A percentile compares a stretch with the other conserved stretches of the same genome.
These are phyloP conservation scores for Scaptodrosophila latifasciaeformis DNA, from an alignment of 2,888 invertebrate species.

Conservation along the genomic window DNA sequence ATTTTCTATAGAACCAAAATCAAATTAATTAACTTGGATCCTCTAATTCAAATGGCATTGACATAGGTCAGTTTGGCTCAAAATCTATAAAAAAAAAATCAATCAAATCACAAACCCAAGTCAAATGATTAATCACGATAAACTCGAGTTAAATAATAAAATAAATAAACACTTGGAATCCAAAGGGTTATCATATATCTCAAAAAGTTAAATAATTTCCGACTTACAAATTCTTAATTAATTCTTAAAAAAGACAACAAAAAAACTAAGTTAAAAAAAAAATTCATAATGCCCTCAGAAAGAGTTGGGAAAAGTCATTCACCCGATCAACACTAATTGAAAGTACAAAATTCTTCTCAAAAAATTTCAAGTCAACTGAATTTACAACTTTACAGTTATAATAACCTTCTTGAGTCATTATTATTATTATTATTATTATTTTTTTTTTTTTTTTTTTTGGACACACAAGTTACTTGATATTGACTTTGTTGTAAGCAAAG, in stretches of 20 bases:
- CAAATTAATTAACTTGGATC: constrained; percentile 10
- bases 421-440: too few species aligned
- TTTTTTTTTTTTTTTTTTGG: too few species aligned
- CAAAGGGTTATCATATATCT: too few species aligned
- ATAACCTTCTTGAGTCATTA: constrained; percentile 22
- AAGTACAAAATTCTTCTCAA: too few species aligned
- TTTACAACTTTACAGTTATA: constrained; percentile 25
- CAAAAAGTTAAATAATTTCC: not conserved
- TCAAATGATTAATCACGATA: not conserved
- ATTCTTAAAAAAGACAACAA: not conserved
- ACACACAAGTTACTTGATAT: constrained; percentile 39
- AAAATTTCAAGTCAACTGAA: too few species aligned
- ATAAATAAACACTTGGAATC: too few species aligned
- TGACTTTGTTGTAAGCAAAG: constrained; percentile 31
- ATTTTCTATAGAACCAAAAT: too few species aligned
- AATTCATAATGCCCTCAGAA: too few species aligned
- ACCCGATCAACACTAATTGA: too few species aligned
- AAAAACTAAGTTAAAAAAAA: too few species aligned
- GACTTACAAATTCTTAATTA: not conserved
- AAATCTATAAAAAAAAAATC: not conserved
- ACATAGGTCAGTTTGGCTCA: constrained; percentile 30
- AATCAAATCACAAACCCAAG: not conserved
- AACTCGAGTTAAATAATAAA: not conserved
- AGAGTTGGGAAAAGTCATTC: too few species aligned
- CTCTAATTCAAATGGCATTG: constrained; percentile 31